A percentile compares a stretch with the other conserved stretches of the same genome.
phyloP scores from a whole-genome alignment of 1,140 invertebrate species.

The Ips typographus region DNA sequence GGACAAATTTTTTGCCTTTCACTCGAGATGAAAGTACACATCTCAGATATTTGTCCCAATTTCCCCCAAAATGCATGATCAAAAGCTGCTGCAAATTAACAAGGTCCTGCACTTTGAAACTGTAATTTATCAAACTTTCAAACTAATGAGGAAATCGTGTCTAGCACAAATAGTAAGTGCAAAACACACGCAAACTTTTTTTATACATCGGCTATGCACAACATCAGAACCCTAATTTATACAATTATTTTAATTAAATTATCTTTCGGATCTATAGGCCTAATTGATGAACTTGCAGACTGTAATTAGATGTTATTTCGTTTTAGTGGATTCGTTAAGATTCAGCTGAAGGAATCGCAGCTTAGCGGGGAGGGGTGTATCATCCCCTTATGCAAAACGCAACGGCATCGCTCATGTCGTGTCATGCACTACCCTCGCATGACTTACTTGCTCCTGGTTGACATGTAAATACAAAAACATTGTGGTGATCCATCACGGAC shows the following conservation, averaged over 20 bases:
- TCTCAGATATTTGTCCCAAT: background rate
- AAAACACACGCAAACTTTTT: constrained; percentile 4
- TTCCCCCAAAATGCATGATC: background rate
- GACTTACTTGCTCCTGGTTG: background rate
- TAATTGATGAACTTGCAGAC: constrained; percentile 6
- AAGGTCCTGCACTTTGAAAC: constrained; percentile 11
- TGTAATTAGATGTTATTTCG: background rate
- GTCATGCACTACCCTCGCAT: background rate
- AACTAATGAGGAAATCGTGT: constrained; percentile 11
- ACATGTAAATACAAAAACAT: constrained; percentile 1
- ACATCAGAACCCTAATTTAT: constrained; percentile 8
- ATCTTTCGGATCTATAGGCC: background rate
- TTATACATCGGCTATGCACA: constrained; percentile 1
- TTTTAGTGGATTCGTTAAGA: too few species aligned
- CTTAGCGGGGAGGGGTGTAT: too few species aligned
- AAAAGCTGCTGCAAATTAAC: background rate
- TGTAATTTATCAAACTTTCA: constrained; percentile 13
- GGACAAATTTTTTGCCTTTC: too few species aligned
- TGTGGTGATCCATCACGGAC: constrained; percentile 21
- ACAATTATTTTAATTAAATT: constrained; percentile 6
- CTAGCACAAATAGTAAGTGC: constrained; percentile 6
- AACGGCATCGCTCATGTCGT: background rate
- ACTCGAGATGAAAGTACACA: too few species aligned
- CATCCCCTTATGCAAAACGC: too few species aligned
- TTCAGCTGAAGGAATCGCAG: too few species aligned